A percentile compares a stretch with the other conserved stretches of the same genome.
These are phyloP conservation scores for Pharmacophagus antenor DNA, from an alignment of 2,888 invertebrate genomes.

Conservation along the genomic window DNA sequence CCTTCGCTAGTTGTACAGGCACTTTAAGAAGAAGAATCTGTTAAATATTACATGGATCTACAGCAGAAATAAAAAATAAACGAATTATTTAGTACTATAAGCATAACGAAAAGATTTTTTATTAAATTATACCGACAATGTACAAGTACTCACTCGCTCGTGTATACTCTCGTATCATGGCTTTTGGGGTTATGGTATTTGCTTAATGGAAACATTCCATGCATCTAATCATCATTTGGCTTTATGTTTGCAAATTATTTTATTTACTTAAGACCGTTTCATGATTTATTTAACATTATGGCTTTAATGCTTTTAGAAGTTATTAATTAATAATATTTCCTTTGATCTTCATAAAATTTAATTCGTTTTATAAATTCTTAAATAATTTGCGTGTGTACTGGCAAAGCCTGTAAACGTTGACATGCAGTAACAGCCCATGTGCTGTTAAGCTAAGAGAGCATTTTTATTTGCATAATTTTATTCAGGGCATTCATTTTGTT, in stretches of 20 bases:
- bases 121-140: background rate
- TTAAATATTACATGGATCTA: background rate
- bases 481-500: too few species aligned
- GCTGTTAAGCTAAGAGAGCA: too few species aligned
- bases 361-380: too few species aligned
- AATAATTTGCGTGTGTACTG: too few species aligned
- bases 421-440: too few species aligned
- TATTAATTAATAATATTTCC: too few species aligned
- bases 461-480: too few species aligned
- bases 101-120: background rate
- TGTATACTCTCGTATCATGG: background rate
- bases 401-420: too few species aligned
- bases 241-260: constrained; percentile 1
- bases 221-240: background rate
- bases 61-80: background rate
- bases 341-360: too few species aligned
- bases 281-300: background rate
- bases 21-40: too few species aligned
- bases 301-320: too few species aligned
- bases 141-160: background rate
- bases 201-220: background rate
- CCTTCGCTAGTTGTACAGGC: too few species aligned
- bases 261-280: background rate
- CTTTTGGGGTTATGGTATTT: background rate
- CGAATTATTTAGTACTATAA: background rate